A percentile compares a stretch with the other conserved stretches of the same genome.
Evolutionary conservation across 2,797 vertebrate species (phyloP).

Genomic region (Hoplostethus mediterraneus): DNA sequence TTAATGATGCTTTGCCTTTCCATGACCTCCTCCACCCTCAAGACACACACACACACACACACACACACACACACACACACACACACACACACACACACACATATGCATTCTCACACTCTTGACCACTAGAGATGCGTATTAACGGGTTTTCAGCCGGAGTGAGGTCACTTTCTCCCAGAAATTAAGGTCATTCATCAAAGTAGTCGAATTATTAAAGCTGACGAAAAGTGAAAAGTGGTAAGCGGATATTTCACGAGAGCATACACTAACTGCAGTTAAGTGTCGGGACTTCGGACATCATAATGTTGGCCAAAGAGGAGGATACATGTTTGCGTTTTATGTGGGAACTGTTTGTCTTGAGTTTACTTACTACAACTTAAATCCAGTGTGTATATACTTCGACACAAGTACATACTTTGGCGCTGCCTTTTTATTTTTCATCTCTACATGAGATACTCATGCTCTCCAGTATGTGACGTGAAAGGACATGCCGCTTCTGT

Average conservation of each 20-base stretch:
- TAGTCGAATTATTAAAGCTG: constrained; percentile 45
- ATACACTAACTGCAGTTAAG: constrained; percentile 9
- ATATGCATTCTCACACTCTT: constrained; percentile 37
- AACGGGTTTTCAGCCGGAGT: constrained; percentile 48
- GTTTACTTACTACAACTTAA: constrained; percentile 34
- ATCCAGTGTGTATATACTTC: not conserved
- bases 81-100: constrained; percentile 25
- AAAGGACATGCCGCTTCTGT: constrained; percentile 71
- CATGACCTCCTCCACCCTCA: constrained; percentile 65
- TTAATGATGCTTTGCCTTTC: constrained; percentile 78
- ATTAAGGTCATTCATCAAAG: constrained; percentile 64
- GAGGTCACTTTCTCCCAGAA: constrained; percentile 63
- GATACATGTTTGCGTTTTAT: constrained; percentile 26
- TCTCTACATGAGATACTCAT: constrained; percentile 69
- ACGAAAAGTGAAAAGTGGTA: constrained; percentile 28
- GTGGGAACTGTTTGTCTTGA: constrained; percentile 26
- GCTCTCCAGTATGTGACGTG: constrained; percentile 57
- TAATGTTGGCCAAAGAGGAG: constrained; percentile 21
- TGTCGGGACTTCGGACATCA: constrained; percentile 9
- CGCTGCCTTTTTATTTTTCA: constrained; percentile 65
- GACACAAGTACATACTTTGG: not conserved
- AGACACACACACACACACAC: constrained; percentile 45
- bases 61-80: constrained; percentile 34
- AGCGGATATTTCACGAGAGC: constrained; percentile 32
- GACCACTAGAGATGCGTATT: constrained; percentile 42